Conservation (phyloP, 2,888 invertebrate species). For the Synanthedon tipuliformis region DNA sequence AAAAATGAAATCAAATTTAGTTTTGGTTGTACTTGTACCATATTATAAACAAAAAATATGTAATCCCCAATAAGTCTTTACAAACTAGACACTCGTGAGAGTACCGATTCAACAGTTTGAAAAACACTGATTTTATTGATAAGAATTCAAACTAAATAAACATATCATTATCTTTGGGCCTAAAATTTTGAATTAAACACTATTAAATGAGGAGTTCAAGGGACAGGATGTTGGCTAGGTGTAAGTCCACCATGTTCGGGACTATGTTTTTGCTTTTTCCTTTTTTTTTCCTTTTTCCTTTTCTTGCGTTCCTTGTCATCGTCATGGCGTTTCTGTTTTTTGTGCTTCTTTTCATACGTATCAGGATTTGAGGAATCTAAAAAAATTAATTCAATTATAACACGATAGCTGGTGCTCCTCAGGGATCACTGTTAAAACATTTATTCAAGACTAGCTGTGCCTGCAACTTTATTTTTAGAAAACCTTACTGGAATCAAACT, state of each 20-base stretch:
- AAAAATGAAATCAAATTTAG: no score
- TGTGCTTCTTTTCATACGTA: slow-evolving; percentile 94
- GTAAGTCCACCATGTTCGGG: slow-evolving; percentile 83
- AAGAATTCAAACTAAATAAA: not conserved
- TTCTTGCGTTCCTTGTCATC: slow-evolving; percentile 95
- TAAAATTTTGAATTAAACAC: slow-evolving; percentile 18
- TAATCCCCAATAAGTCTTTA: no score
- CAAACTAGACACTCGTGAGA: no score
- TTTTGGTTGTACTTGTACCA: no score
- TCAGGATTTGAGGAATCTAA: slow-evolving; percentile 77
- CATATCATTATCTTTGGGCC: slow-evolving; percentile 35
- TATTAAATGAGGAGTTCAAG: slow-evolving; percentile 20
- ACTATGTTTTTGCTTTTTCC: slow-evolving; percentile 94
- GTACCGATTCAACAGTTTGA: no score
- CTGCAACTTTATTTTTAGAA: no score
- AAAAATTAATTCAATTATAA: slow-evolving; percentile 3
- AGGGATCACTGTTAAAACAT: no score
- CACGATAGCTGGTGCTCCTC: no score
- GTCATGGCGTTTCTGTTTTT: slow-evolving; percentile 93
- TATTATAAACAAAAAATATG: no score
- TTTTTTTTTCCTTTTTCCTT: slow-evolving; percentile 94
- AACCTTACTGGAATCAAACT: no score
- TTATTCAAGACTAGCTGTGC: no score
- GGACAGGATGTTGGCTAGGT: slow-evolving; percentile 55
- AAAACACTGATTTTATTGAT: no score